Evolutionary conservation across 2,797 vertebrate genomes (phyloP).

Genomic region (Loris lydekkerianus): DNA sequence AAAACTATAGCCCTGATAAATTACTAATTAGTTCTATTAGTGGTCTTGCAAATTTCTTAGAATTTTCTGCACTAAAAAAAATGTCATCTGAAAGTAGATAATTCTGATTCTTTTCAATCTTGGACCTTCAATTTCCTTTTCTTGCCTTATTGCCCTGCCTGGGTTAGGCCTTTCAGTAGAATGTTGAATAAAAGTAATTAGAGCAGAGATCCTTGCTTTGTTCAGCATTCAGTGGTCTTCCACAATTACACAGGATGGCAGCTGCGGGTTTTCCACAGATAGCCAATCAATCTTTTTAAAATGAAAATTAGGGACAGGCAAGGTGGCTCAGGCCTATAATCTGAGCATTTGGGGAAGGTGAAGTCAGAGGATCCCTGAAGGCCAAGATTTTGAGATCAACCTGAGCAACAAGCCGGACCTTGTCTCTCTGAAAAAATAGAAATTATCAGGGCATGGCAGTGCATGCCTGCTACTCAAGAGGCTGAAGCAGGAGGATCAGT

Average conservation of each 20-base stretch:
- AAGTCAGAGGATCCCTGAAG: neutral
- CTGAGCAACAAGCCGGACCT: neutral
- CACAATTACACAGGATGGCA: neutral
- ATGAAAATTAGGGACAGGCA: neutral
- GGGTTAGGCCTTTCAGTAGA: neutral
- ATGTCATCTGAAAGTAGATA: conserved; percentile 31
- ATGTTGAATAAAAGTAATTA: neutral
- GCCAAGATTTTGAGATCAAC: neutral
- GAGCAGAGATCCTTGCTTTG: neutral
- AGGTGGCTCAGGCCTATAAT: neutral
- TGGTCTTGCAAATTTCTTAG: neutral
- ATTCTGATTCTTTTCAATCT: conserved; percentile 25
- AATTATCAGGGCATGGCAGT: neutral
- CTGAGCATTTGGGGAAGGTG: neutral
- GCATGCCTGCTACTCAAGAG: neutral
- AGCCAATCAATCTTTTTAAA: neutral
- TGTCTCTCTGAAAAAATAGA: neutral
- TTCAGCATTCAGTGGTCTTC: neutral
- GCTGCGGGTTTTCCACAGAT: neutral
- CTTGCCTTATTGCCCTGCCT: neutral
- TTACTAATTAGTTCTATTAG: neutral
- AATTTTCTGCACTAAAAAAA: neutral
- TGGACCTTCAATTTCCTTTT: neutral
- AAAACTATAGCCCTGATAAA: conserved; percentile 34
- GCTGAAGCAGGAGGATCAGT: neutral